Evolutionary conservation across 2,113 vertebrate species (phyloP).

Genomic region (Irena cyanogastra): DNA sequence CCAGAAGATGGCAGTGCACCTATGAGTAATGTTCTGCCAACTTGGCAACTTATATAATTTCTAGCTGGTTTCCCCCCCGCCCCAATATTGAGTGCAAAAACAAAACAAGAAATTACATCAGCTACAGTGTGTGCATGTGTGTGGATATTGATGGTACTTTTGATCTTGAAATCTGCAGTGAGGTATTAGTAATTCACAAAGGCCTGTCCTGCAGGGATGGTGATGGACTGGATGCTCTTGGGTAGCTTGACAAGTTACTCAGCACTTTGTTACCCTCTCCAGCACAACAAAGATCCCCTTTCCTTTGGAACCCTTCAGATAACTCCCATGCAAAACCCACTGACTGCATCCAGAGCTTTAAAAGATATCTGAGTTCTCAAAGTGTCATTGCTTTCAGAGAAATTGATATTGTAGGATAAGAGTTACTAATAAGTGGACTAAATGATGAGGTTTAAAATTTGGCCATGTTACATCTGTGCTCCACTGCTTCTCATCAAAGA

Average conservation of each 20-base stretch:
- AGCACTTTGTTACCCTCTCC: neutral
- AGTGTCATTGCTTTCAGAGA: neutral
- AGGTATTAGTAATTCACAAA: neutral
- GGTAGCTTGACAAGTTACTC: neutral
- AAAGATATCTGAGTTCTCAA: neutral
- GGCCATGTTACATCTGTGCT: neutral
- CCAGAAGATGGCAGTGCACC: conserved; percentile 50
- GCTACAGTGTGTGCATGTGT: neutral
- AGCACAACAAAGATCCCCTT: neutral
- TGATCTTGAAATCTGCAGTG: neutral
- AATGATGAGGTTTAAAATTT: neutral
- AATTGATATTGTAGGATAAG: neutral
- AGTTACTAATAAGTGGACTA: neutral
- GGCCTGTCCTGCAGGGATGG: neutral
- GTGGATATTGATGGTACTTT: neutral
- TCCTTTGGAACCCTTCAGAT: neutral
- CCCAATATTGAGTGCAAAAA: neutral
- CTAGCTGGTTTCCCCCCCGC: neutral
- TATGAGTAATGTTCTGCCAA: neutral
- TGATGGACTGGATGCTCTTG: neutral
- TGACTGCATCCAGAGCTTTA: neutral
- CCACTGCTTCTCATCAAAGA: neutral
- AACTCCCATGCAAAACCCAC: neutral
- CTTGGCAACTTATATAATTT: neutral
- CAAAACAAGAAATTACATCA: neutral